These are phyloP conservation scores for Aphodius granarius DNA, from an alignment of 2,888 invertebrate species.

Conservation along the genomic window DNA sequence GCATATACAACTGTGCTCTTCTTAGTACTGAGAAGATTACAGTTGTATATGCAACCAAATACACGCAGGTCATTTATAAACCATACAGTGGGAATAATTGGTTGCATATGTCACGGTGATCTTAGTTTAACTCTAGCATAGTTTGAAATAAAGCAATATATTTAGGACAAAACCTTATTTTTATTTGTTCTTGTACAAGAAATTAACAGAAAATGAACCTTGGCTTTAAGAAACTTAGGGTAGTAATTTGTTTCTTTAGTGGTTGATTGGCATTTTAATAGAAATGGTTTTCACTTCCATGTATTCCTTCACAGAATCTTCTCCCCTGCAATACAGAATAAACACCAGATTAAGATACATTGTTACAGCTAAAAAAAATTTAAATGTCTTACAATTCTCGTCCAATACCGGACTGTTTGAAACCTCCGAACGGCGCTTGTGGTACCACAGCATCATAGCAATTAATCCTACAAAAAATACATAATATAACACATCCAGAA, in stretches of 20 bases:
- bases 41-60: no score
- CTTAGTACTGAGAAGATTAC: no score
- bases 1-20: no score
- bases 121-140: not conserved
- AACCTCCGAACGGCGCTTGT: slow-evolving; percentile 89
- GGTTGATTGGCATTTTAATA: slow-evolving; percentile 53
- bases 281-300: slow-evolving; percentile 78
- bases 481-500: not conserved
- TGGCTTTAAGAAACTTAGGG: not conserved
- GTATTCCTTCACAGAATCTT: slow-evolving; percentile 77
- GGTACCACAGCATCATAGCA: slow-evolving; percentile 69
- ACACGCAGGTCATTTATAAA: no score
- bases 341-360: slow-evolving; percentile 26
- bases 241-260: not conserved
- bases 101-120: no score
- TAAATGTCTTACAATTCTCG: slow-evolving; percentile 72
- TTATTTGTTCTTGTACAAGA: not conserved
- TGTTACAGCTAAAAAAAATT: slow-evolving; percentile 15
- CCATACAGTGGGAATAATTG: no score
- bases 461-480: slow-evolving; percentile 65
- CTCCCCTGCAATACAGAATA: slow-evolving; percentile 62
- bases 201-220: not conserved
- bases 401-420: slow-evolving; percentile 83
- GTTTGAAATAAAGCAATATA: not conserved
- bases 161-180: not conserved